phyloP scores from a whole-genome alignment of 2,113 vertebrate genomes.

The Prietella phreatophila region DNA sequence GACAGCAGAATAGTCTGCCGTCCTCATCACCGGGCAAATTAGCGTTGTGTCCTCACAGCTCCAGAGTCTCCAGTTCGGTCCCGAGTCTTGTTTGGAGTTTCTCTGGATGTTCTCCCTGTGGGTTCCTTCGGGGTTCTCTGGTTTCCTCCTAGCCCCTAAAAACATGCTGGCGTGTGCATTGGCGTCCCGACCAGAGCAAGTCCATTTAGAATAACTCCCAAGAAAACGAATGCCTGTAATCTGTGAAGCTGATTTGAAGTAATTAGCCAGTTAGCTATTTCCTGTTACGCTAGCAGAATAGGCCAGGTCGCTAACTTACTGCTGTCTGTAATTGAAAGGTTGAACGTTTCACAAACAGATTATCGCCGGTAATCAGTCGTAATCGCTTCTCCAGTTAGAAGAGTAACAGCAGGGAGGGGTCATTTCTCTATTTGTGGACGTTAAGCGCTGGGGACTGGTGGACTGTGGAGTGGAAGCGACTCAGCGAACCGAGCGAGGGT shows the following conservation, averaged over 20 bases:
- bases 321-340: background rate
- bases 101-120: background rate
- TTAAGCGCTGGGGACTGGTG: background rate
- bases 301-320: background rate
- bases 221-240: background rate
- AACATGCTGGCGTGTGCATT: background rate
- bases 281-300: background rate
- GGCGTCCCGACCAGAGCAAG: background rate
- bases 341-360: background rate
- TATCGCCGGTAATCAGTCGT: background rate
- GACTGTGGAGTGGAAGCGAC: background rate
- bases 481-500: background rate
- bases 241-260: background rate
- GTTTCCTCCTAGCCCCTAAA: background rate
- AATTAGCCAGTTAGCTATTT: background rate
- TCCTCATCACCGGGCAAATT: background rate
- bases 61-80: background rate
- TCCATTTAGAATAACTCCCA: background rate
- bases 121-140: background rate
- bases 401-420: background rate
- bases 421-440: background rate
- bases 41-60: background rate
- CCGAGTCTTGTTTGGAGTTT: background rate
- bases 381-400: background rate
- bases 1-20: too few relatives aligned